Conservation (phyloP, 2,888 invertebrate genomes). For the Microdon myrmicae region DNA sequence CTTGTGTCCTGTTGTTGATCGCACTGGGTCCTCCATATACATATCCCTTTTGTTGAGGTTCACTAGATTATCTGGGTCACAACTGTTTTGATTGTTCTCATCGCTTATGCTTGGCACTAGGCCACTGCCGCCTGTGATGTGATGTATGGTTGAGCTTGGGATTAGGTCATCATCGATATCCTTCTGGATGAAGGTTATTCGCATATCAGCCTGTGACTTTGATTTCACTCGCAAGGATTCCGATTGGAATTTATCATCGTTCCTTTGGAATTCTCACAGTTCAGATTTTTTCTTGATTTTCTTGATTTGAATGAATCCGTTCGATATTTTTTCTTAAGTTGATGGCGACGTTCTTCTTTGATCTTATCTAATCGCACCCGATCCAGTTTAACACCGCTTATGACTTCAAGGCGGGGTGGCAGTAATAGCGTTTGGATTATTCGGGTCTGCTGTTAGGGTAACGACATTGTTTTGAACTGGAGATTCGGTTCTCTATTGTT, state of each 20-base stretch:
- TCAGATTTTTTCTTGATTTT: slow-evolving; percentile 67
- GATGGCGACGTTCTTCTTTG: slow-evolving; percentile 88
- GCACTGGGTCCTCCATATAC: too few species aligned
- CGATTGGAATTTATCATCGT: slow-evolving; percentile 60
- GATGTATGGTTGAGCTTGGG: slow-evolving; percentile 39
- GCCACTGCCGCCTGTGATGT: too few species aligned
- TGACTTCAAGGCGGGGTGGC: slow-evolving; percentile 65
- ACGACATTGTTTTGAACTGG: too few species aligned
- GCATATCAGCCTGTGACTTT: slow-evolving; percentile 65
- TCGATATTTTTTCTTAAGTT: slow-evolving; percentile 85
- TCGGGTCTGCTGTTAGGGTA: too few species aligned
- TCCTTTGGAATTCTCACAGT: slow-evolving; percentile 59
- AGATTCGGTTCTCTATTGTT: too few species aligned
- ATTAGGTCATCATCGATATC: slow-evolving; percentile 65
- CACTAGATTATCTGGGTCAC: too few species aligned
- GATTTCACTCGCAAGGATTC: slow-evolving; percentile 65
- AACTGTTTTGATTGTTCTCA: too few species aligned
- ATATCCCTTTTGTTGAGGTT: too few species aligned
- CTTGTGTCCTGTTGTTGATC: too few species aligned
- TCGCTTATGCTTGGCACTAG: too few species aligned
- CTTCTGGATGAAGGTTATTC: slow-evolving; percentile 58
- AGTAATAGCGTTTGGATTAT: too few species aligned
- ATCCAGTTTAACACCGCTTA: slow-evolving; percentile 72
- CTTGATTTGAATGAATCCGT: slow-evolving; percentile 81
- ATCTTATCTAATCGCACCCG: slow-evolving; percentile 89